Conservation (phyloP, 2,113 vertebrate species). For the Cheirogaleus medius region DNA sequence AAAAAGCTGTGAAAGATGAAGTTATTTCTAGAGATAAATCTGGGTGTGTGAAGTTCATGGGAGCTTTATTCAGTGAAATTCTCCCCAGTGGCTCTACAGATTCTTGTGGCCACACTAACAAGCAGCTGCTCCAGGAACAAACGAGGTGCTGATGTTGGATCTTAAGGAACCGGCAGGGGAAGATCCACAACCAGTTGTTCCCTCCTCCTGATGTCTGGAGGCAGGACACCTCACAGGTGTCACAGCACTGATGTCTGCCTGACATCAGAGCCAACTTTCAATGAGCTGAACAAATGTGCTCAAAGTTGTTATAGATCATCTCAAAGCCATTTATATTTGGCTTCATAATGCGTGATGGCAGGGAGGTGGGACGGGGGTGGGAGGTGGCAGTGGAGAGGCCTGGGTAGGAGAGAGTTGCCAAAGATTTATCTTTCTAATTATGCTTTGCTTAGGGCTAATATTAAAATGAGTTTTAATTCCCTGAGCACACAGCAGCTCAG, state of each 20-base stretch:
- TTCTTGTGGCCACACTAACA: neutral
- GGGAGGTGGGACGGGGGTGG: constrained; percentile 24
- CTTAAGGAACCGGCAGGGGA: neutral
- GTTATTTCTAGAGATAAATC: constrained; percentile 35
- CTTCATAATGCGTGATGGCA: constrained; percentile 42
- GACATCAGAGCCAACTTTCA: constrained; percentile 27
- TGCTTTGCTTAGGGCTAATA: constrained; percentile 75
- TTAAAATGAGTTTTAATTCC: constrained; percentile 76
- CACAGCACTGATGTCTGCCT: neutral
- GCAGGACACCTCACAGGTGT: neutral
- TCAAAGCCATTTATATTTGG: constrained; percentile 27
- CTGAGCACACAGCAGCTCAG: constrained; percentile 59
- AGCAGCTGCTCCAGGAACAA: neutral
- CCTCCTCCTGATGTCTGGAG: neutral
- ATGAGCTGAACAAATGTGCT: constrained; percentile 39
- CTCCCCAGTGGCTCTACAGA: neutral
- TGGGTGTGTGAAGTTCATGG: neutral
- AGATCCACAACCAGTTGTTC: neutral
- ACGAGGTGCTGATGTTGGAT: neutral
- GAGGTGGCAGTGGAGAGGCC: constrained; percentile 1
- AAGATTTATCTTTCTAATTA: constrained; percentile 81
- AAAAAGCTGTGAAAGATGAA: constrained; percentile 7
- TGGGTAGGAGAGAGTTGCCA: constrained; percentile 47
- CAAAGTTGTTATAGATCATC: neutral
- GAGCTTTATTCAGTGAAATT: neutral